Percentiles rank a stretch among this genome's conserved stretches.
These are phyloP conservation scores for Spisula solida DNA, from an alignment of 2,888 invertebrate genomes.

Conservation along the genomic window DNA sequence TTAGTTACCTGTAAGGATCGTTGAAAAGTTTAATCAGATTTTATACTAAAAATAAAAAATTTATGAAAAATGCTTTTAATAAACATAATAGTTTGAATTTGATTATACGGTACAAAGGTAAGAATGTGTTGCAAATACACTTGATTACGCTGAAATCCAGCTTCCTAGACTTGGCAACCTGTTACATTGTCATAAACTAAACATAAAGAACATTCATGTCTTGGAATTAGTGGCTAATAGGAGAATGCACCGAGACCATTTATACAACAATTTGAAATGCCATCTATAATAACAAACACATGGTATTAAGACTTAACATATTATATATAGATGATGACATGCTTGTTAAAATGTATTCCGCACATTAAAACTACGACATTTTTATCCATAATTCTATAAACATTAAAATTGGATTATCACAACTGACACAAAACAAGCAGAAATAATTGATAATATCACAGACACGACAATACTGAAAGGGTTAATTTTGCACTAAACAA, in stretches of 20 bases:
- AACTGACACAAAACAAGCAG: neutral
- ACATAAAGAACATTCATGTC: too few species aligned
- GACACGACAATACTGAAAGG: constrained; percentile 51
- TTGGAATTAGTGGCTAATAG: neutral
- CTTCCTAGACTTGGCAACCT: too few species aligned
- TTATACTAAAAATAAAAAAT: too few species aligned
- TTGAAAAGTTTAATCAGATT: too few species aligned
- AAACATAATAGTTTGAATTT: too few species aligned
- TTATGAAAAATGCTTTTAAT: too few species aligned
- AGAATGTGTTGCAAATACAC: too few species aligned
- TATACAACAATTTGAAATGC: neutral
- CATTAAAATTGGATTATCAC: neutral
- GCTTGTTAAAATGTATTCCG: neutral
- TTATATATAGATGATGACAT: neutral
- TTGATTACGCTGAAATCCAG: too few species aligned
- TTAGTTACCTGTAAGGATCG: neutral
- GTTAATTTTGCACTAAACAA: constrained; percentile 27
- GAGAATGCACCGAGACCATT: neutral
- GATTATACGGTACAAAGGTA: too few species aligned
- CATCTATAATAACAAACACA: neutral
- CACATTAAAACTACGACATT: neutral
- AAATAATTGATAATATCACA: constrained; percentile 5
- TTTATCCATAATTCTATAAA: neutral
- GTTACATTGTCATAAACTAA: too few species aligned
- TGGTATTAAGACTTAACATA: neutral